Evolutionary conservation across 2,888 invertebrate genomes (phyloP), one percentile per base, ranked within the genome.

Genomic region (Eupeodes latifasciatus): DNA sequence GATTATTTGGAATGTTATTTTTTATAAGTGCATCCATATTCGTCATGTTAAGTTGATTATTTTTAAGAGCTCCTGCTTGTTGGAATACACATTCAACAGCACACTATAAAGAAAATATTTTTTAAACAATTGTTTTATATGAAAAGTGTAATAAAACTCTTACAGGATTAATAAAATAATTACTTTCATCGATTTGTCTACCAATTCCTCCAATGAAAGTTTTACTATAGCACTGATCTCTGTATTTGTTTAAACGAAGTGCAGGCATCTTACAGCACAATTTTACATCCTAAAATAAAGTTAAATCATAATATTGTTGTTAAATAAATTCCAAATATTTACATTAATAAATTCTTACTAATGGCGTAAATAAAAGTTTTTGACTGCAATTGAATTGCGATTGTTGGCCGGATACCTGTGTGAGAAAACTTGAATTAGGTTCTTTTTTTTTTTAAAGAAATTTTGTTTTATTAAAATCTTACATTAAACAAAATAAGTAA

Each of bases 151-250:
- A 12, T 16, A 14, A 19, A 51, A 11, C 16, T 49, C 85, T 81
- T 49, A 85, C 85, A 9, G 81, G 85, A 74, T 81, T 74, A 61
- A 81, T 74, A n/a, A 74, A 81, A 6, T 72, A 47, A 12, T 59
- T 53, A 7, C 10, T 40, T 14, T 85, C 71, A 11, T 49, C 36
- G 1, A 27, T 3, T 66, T 44, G 34, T 10, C 11, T 12, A 19
- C 16, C 49, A 16, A 72, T 57, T 0, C 59, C 34, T 47, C 57
- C 66, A 5, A 5, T 10, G 3, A 64, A n/a, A 5, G 27, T 71
- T 36, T 11, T 12, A 19, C 61, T 81, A 47, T 53, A 74, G 12
- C 85, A 85, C 9, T 14, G 10, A 11, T 34, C 27, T 16, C 74
- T 67, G 72, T 69, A 85, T 12, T 19, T 82, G 2, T 40, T 11